Percentiles rank a stretch among this genome's conserved stretches.
Conservation (phyloP, 2,113 vertebrate genomes). For the Atlantisia rogersi region DNA sequence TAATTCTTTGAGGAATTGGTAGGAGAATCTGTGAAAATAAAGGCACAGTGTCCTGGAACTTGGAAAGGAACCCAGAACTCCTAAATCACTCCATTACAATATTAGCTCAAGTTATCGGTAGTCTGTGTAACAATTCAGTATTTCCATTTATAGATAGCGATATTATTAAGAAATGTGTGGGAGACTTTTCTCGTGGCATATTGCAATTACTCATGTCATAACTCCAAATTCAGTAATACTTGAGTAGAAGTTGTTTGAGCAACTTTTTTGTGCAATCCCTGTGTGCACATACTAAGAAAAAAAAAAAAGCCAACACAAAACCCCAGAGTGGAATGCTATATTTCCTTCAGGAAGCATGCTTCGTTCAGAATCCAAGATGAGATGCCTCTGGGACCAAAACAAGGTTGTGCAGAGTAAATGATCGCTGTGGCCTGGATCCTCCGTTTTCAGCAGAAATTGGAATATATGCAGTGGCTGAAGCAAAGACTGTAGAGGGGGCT, state of each 20-base stretch:
- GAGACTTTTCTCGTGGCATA: background rate
- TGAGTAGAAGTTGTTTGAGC: background rate
- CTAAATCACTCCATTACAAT: background rate
- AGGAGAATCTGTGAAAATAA: background rate
- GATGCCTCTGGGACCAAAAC: background rate
- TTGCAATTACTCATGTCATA: background rate
- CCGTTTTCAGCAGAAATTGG: background rate
- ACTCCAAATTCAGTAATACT: background rate
- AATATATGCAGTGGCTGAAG: background rate
- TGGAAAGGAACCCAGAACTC: background rate
- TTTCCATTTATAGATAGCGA: background rate
- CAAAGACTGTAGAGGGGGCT: accelerated
- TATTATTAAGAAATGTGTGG: background rate
- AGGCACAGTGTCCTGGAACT: background rate
- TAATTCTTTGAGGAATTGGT: background rate
- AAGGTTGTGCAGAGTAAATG: accelerated
- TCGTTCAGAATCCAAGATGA: background rate
- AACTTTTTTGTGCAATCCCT: background rate
- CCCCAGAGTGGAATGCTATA: background rate
- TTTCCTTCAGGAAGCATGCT: background rate
- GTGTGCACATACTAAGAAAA: background rate
- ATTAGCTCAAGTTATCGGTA: background rate
- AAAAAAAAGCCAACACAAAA: background rate
- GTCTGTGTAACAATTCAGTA: background rate
- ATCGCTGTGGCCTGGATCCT: background rate